Evolutionary conservation across 1,140 invertebrate species (phyloP), one percentile per base, ranked within the genome.

Genomic region (Plectrocnemia conspersa): DNA sequence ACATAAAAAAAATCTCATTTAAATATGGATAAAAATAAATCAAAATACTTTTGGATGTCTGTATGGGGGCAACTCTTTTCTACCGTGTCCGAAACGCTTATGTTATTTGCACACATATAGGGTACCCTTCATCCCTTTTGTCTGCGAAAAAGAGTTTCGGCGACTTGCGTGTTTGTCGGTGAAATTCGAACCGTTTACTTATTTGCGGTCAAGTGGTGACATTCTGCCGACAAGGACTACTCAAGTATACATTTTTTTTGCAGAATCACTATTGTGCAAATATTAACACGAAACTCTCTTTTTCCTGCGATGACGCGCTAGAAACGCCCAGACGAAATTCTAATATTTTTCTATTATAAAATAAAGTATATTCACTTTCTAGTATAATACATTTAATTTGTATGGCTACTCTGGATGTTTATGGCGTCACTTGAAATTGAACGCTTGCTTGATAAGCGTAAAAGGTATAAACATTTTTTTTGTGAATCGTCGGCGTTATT

Each of bases 221-320:
- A 45, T 56, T 52, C 56, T 24, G 55, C 36, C 59, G 55, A 54
- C 59, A 61, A 61, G 59, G 45, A 41, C 49, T 54, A 54, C 45
- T 57, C 40, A 45, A 59, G 22, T 53, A 21, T 47, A 21, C 21
- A 42, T 49, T 13, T 50, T 57, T 42, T 58, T 48, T 52, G 41
- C 24, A 46, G 19, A 38, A n/a, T 36, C 25, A 57, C 55, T 54
- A 58, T 61, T 58, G 59, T 61, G 59, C 54, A 61, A 61, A 61
- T 40, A 61, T 52, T 56, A 49, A 46, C 54, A 46, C 54, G 22
- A 32, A 18, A 2, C n/a, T n/a, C n/a, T n/a, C n/a, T n/a, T n/a
- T n/a, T n/a, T n/a, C n/a, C n/a, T n/a, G n/a, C n/a, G n/a, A n/a
- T n/a, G n/a, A n/a, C n/a, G n/a, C n/a, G n/a, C n/a, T n/a, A n/a